Evolutionary conservation across 2,888 invertebrate genomes (phyloP), one percentile per base, ranked within the genome.

Genomic region (Patella depressa): DNA sequence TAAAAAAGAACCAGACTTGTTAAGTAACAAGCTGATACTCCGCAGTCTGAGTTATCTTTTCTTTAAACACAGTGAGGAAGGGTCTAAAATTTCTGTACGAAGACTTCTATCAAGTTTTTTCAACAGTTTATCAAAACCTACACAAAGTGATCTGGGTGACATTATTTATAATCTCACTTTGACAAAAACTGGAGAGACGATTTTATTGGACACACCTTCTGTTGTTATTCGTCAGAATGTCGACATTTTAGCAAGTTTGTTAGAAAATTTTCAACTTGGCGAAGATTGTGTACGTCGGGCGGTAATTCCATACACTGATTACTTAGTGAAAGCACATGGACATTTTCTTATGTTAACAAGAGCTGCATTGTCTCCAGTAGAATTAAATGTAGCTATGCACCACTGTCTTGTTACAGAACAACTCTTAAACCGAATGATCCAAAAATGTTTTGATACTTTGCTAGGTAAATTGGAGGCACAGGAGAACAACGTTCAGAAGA

Each of bases 201-300:
- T 17, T 11, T 12, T 29, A 15, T 4, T 15, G 15, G 57, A 73
- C 15, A n/a, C 9, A 15, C 3, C 70, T 2, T 34, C 57, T 4
- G 14, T 55, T 53, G 17, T 78, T 1, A 69, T 81, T 4, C 76
- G 85, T 73, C 83, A 82, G 54, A 76, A 74, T 78, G 84, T 88
- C 9, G 86, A 87, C 73, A 83, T 77, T 14, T 74, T 88, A 15
- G 75, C 84, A 54, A 80, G 83, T 70, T 77, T 89, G 15, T 80
- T 88, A 80, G 89, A 88, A 71, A 89, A 89, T 78, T 89, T 88
- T 74, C 73, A 74, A 14, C 69, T 88, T 34, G 89, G 89, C 29
- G 72, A 55, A 73, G 19, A 59, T 1, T 71, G 72, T 59, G 57
- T 70, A 4, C 15, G 19, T 0, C 9, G 17, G 11, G n/a, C 57